Percentiles rank a stretch among this genome's conserved stretches.
Conservation (phyloP, 2,797 vertebrate genomes). For the Pseudomugil gertrudae region DNA sequence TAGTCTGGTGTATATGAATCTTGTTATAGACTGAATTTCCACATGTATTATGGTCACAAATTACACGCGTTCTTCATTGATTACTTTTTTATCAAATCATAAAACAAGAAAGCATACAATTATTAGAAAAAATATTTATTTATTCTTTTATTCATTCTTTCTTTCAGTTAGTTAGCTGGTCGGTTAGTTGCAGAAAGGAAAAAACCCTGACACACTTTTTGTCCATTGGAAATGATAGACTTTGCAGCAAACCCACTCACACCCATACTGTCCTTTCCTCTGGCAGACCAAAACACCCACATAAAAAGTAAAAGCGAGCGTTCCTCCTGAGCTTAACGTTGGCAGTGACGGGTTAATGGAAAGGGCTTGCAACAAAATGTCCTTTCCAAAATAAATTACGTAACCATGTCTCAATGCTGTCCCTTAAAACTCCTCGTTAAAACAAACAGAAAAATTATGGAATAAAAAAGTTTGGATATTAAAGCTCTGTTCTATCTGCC, state of each 20-base stretch:
- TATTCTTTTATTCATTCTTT: background rate
- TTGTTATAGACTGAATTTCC: background rate
- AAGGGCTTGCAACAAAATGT: slow-evolving; percentile 18
- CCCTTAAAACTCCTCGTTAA: slow-evolving; percentile 1
- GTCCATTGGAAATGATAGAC: slow-evolving; percentile 21
- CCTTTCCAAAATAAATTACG: slow-evolving; percentile 32
- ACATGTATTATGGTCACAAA: no score
- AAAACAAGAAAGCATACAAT: no score
- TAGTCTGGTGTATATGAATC: background rate
- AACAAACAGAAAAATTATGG: no score
- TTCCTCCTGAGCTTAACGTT: background rate
- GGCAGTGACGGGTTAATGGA: slow-evolving; percentile 19
- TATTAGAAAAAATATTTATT: background rate
- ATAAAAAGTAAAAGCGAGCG: background rate
- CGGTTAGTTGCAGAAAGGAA: no score
- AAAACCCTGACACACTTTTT: background rate
- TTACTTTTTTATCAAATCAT: no score
- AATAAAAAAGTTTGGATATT: slow-evolving; percentile 1
- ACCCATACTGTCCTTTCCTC: slow-evolving; percentile 15
- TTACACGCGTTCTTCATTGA: no score
- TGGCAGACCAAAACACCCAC: slow-evolving; percentile 17
- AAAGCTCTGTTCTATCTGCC: slow-evolving; percentile 14
- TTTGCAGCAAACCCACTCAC: slow-evolving; percentile 6
- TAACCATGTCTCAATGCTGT: background rate
- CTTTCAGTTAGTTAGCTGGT: background rate